These are phyloP conservation scores for Flexamia atlantica DNA, from an alignment of 2,888 invertebrate genomes.

Conservation along the genomic window DNA sequence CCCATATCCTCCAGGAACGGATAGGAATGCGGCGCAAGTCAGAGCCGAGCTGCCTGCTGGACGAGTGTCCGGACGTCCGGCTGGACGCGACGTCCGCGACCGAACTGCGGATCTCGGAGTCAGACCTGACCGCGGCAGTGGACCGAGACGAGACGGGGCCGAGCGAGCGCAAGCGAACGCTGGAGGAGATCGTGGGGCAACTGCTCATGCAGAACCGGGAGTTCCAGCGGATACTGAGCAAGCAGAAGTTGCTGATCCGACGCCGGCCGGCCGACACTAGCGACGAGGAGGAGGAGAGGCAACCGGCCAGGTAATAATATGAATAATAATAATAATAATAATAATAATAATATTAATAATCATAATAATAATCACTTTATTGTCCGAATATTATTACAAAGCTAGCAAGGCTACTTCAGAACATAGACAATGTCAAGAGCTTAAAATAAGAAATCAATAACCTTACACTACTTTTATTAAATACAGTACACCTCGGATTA, in stretches of 20 bases:
- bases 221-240: conserved; percentile 87
- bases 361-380: too few species aligned
- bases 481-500: too few species aligned
- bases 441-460: too few species aligned
- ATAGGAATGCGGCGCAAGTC: conserved; percentile 63
- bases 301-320: conserved; percentile 57
- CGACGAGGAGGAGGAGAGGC: conserved; percentile 68
- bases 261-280: conserved; percentile 73
- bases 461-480: too few species aligned
- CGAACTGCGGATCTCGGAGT: conserved; percentile 72
- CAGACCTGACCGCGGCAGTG: conserved; percentile 54
- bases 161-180: conserved; percentile 77
- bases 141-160: conserved; percentile 45
- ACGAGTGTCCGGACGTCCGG: conserved; percentile 69
- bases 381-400: too few species aligned
- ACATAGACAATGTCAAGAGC: too few species aligned
- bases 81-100: conserved; percentile 72
- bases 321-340: too few species aligned
- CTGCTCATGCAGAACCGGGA: conserved; percentile 90
- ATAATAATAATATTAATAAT: too few species aligned
- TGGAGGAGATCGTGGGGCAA: conserved; percentile 89
- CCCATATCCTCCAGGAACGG: too few species aligned
- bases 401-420: too few species aligned
- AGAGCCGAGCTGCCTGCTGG: conserved; percentile 65
- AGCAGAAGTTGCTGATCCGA: conserved; percentile 81